Evolutionary conservation across 2,888 invertebrate species (phyloP), one percentile per base, ranked within the genome.

Genomic region (Acleris laterana): DNA sequence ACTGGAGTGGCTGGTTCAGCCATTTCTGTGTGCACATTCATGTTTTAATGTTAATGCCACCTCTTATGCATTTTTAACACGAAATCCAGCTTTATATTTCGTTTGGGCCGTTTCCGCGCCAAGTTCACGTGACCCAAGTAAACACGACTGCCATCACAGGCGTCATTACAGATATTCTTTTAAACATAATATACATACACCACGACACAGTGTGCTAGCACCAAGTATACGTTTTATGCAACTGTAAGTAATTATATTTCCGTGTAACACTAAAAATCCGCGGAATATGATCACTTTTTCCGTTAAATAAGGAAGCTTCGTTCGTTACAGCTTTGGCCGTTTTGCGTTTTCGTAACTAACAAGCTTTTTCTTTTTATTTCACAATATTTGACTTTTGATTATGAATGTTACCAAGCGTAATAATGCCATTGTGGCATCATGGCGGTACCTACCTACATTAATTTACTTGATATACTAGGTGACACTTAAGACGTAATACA

Each of bases 11-110:
- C 73, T 65, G 85, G 77, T 55, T 87, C 84, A 53, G 77, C 72
- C 62, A 82, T 81, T 69, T 85, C 84, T 3, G 86, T 71, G 64
- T 84, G 86, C 56, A 88, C 73, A 74, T 90, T 87, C 90, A 90
- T 91, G 49, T 42, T 55, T 52, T 13, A 13, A 38, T 38, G 38
- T 38, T 3, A 38, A 50, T 50, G 44, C 5, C 32, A 11, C 20
- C 19, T 50, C 50, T 57, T 57, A 5, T 51, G 13, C 59, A 60
- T 60, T n/a, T 42, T 42, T 22, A 55, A 17, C 1, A 22, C 17
- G 6, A 65, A 60, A 60, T 42, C 17, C n/a, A 44, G n/a, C 17
- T 46, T 25, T 46, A 9, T 25, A 17, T 11, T 44, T 49, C 44
- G 28, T 22, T 55, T 50, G 38, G 28, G 22, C 44, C 20, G 50